Conservation (phyloP, 2,888 invertebrate genomes). For the Tolmerus cingulatus region DNA sequence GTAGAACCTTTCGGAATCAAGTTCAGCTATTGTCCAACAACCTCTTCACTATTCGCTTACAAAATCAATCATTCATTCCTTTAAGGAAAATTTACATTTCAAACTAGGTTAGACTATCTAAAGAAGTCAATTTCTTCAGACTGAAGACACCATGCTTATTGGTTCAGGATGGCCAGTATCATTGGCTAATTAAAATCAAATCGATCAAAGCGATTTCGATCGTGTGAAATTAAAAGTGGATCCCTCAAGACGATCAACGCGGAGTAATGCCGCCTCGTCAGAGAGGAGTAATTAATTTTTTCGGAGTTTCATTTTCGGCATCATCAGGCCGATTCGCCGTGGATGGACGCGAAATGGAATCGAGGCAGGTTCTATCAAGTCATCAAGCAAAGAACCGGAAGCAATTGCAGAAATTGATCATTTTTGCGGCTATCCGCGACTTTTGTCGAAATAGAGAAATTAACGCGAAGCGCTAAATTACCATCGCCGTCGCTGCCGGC, state of each 20-base stretch:
- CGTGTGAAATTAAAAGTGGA: constrained; percentile 24
- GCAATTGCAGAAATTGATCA: constrained; percentile 3
- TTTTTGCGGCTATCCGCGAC: not conserved
- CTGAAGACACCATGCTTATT: not conserved
- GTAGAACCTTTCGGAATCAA: no score
- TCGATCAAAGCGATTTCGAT: not conserved
- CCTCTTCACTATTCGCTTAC: no score
- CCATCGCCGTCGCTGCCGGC: not conserved
- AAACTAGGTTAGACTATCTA: not conserved
- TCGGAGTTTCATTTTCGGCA: constrained; percentile 5
- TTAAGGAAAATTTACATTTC: not conserved
- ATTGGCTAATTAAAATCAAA: not conserved
- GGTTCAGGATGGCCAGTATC: not conserved
- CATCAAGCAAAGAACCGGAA: constrained; percentile 12
- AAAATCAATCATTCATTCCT: not conserved
- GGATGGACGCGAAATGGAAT: not conserved
- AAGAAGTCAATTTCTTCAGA: not conserved
- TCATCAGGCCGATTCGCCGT: not conserved
- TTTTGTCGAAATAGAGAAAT: constrained; percentile 6
- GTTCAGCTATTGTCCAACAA: no score
- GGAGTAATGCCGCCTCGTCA: not conserved
- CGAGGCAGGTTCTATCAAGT: not conserved
- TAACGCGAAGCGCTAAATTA: not conserved
- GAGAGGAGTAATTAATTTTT: constrained; percentile 9
- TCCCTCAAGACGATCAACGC: not conserved